Evolutionary conservation across 2,888 invertebrate genomes (phyloP), one percentile per base, ranked within the genome.

Genomic region (Idaea biselata): DNA sequence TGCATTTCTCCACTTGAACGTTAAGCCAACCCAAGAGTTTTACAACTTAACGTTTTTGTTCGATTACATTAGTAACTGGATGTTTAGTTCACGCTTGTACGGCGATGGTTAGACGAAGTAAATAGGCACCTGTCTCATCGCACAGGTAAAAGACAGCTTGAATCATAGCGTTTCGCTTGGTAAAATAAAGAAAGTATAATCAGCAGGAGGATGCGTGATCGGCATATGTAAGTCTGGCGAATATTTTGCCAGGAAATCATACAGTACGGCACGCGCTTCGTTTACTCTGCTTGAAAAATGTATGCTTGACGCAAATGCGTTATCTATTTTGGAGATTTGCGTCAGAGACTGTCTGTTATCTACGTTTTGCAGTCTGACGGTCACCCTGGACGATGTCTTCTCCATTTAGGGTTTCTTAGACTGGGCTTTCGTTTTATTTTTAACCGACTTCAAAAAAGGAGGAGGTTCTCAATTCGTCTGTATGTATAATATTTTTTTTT

Each of bases 241-340:
- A 84, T 84, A 86, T 86, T 88, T 87, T 80, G 87, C 86, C 88
- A 89, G 89, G 88, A 90, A 90, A 88, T 86, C 78, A 77, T 83
- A 84, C 77, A 73, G 83, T 82, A 81, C 82, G 80, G 87, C 84
- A 83, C 83, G 85, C 84, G 86, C 78, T 84, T 80, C 81, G 87
- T 87, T 86, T 88, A 86, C 86, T 82, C 79, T 83, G 86, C 82
- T 86, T 84, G 85, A 91, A 91, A 91, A 92, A 91, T 89, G 83
- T 84, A 78, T 86, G 85, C 87, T 90, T 91, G 92, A 92, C 92
- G 92, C 91, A 92, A 91, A 91, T 88, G 88, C 88, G 89, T 92
- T 91, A 90, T 92, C 91, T 92, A 91, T 91, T 92, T 91, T 87
- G 88, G 89, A 89, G 81, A 81, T 86, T 83, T 90, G 88, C 91